Evolutionary conservation across 1,140 invertebrate species (phyloP).

Genomic region (Antheraea mylitta): DNA sequence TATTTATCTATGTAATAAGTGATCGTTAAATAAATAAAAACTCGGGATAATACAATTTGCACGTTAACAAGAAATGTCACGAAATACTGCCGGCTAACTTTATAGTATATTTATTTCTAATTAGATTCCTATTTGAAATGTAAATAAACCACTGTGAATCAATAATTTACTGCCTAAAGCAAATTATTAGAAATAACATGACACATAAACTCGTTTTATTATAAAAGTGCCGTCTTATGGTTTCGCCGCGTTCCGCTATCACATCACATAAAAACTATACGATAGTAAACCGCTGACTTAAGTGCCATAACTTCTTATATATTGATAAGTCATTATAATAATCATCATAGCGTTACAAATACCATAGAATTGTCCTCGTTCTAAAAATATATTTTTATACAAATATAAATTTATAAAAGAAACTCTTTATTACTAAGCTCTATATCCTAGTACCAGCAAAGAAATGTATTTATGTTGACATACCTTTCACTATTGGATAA

Average conservation of each 20-base stretch:
- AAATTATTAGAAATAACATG: slow-evolving; percentile 6
- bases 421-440: not conserved
- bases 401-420: not conserved
- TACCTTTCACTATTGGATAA: slow-evolving; percentile 19
- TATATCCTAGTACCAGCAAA: not conserved
- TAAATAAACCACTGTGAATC: slow-evolving; percentile 10
- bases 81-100: not conserved
- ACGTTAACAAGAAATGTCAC: not conserved
- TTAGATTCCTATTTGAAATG: slow-evolving; percentile 17
- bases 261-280: slow-evolving; percentile 1
- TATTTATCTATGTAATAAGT: not conserved
- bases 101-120: slow-evolving; percentile 9
- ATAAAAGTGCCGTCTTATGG: slow-evolving; percentile 2
- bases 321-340: slow-evolving; percentile 5
- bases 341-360: not conserved
- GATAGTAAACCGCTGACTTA: slow-evolving; percentile 4
- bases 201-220: slow-evolving; percentile 4
- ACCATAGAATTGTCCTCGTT: not conserved
- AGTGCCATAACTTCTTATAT: slow-evolving; percentile 4
- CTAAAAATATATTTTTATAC: not conserved
- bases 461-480: slow-evolving; percentile 7
- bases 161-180: slow-evolving; percentile 11
- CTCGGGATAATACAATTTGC: not conserved
- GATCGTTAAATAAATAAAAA: not conserved
- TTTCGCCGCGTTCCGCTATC: slow-evolving; percentile 1